Evolutionary conservation across 2,888 invertebrate genomes (phyloP).

Genomic region (Drosophila niveifrons): DNA sequence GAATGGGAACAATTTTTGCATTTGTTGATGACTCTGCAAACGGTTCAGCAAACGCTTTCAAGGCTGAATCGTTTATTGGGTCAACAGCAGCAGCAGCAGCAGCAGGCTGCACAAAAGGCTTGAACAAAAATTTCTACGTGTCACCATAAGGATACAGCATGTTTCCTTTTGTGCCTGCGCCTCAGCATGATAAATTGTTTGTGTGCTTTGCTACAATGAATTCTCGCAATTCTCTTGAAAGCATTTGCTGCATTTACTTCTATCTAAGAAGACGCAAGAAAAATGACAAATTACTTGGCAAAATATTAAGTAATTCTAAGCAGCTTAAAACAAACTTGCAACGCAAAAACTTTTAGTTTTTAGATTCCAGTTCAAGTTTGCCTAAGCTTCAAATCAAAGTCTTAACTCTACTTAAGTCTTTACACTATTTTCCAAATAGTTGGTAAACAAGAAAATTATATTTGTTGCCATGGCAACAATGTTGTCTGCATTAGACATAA

Average conservation of each 20-base stretch:
- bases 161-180: slow-evolving; percentile 2
- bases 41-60: slow-evolving; percentile 70
- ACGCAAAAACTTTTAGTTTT: too few species aligned
- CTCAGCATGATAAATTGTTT: slow-evolving; percentile 13
- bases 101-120: slow-evolving; percentile 31
- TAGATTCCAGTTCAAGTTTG: neutral
- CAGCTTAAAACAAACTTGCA: too few species aligned
- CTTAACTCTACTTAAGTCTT: too few species aligned
- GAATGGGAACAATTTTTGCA: slow-evolving; percentile 38
- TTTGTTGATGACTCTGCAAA: slow-evolving; percentile 50
- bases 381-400: too few species aligned
- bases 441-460: neutral
- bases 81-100: slow-evolving; percentile 13
- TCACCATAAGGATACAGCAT: slow-evolving; percentile 21
- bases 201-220: neutral
- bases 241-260: neutral
- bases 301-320: too few species aligned
- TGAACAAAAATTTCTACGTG: slow-evolving; percentile 5
- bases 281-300: too few species aligned
- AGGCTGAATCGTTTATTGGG: slow-evolving; percentile 47
- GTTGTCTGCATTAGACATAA: neutral
- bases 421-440: neutral
- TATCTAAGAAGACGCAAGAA: too few species aligned
- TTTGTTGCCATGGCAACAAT: neutral
- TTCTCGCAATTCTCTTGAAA: neutral